Conservation (phyloP, 2,888 invertebrate genomes). For the Polylopha cassiicola region DNA sequence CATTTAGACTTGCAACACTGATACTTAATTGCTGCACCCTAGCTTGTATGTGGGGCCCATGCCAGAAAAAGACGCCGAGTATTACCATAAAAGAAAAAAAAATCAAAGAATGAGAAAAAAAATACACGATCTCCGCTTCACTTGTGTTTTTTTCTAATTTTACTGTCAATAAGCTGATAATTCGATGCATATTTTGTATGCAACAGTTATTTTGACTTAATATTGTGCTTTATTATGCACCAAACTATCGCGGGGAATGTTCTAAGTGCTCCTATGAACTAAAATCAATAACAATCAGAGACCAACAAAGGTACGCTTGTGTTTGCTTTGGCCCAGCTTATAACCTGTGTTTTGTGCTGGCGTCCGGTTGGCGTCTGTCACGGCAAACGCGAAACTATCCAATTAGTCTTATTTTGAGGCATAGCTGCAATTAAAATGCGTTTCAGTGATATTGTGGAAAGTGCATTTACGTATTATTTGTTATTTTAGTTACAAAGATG, state of each 20-base stretch:
- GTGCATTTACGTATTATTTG: constrained; percentile 43
- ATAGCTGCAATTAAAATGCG: constrained; percentile 41
- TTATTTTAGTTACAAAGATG: constrained; percentile 74
- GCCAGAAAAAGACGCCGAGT: constrained; percentile 21
- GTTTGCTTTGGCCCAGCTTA: constrained; percentile 69
- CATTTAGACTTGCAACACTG: constrained; percentile 13
- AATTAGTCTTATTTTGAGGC: constrained; percentile 44
- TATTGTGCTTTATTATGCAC: constrained; percentile 69
- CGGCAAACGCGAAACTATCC: constrained; percentile 55
- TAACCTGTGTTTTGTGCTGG: constrained; percentile 76
- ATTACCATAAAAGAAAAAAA: constrained; percentile 27
- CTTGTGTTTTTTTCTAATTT: constrained; percentile 77
- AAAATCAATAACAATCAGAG: constrained; percentile 77
- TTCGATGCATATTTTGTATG: constrained; percentile 74
- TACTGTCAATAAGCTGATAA: constrained; percentile 74
- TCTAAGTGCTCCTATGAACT: constrained; percentile 69
- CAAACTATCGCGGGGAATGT: constrained; percentile 59
- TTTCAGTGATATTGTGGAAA: constrained; percentile 33
- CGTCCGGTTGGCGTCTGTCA: constrained; percentile 78
- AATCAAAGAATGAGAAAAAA: constrained; percentile 62
- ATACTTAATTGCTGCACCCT: constrained; percentile 14
- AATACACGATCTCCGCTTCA: constrained; percentile 70
- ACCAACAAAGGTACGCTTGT: constrained; percentile 78
- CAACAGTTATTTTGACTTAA: constrained; percentile 70
- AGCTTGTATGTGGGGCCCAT: constrained; percentile 10